Evolutionary conservation across 1,140 invertebrate species (phyloP), one percentile per base, ranked within the genome.

Genomic region (Capitella teleta): DNA sequence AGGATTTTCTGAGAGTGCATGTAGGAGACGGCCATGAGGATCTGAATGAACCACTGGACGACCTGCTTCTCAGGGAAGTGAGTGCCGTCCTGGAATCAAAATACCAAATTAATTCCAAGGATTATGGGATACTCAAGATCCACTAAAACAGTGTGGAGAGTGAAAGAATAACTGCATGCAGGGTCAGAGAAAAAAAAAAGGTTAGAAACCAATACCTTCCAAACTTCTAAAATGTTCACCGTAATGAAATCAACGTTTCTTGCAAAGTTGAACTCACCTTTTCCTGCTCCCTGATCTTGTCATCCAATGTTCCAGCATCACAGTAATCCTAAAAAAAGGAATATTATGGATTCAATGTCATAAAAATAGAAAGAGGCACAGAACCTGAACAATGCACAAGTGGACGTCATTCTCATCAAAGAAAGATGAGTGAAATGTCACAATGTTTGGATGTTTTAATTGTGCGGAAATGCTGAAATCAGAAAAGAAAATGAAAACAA

Each of bases 1-100:
- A 70, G 47, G 28, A 70, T 60, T 50, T 66, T 67, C 25, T 70
- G 61, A 28, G 63, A 68, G 53, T 70, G 67, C 23, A 70, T 68
- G 49, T 64, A 66, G 51, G 67, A 62, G 5, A 68, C 66, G 8
- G 66, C 67, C 66, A 70, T 70, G 5, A 61, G 56, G 37, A 68
- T 60, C 54, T 70, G 67, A 42, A 70, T 59, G 56, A 70, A 70
- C 66, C 66, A 70, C 66, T 68, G 55, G 5, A 56, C 37, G 26
- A 44, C 44, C 14, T 53, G 36, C 32, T n/a, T n/a, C n/a, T n/a
- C n/a, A n/a, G n/a, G n/a, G n/a, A n/a, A n/a, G n/a, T n/a, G n/a
- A n/a, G n/a, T n/a, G n/a, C n/a, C n/a, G n/a, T n/a, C n/a, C n/a
- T n/a, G n/a, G n/a, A n/a, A n/a, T n/a, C n/a, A n/a, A n/a, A n/a